Evolutionary conservation across 2,888 invertebrate genomes (phyloP).

Genomic region (Drosophila buzzatii): DNA sequence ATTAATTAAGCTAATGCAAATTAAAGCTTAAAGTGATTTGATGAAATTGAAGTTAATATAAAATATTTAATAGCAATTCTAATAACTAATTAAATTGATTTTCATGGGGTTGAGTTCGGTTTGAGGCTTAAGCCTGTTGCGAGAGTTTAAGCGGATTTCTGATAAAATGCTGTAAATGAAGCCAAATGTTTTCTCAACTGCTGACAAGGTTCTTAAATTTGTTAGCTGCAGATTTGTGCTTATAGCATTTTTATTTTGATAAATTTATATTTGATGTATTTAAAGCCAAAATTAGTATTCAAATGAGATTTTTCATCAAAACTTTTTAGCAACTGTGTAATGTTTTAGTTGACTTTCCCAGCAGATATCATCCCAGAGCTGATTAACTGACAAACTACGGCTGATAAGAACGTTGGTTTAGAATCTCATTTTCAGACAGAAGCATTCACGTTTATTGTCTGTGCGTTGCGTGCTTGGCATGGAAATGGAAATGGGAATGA

Average conservation of each 20-base stretch:
- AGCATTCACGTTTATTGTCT: constrained; percentile 51
- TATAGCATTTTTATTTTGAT: not conserved
- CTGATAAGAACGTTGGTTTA: constrained; percentile 44
- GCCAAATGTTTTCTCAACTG: too few relatives aligned
- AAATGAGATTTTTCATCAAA: constrained; percentile 13
- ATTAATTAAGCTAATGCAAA: not conserved
- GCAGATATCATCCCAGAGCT: constrained; percentile 6
- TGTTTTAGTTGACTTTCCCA: constrained; percentile 4
- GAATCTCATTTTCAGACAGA: constrained; percentile 37
- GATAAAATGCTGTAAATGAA: not conserved
- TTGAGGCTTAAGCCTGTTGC: not conserved
- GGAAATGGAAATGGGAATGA: constrained; percentile 39
- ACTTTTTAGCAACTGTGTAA: constrained; percentile 3
- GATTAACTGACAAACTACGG: constrained; percentile 31
- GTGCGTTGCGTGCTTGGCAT: constrained; percentile 62
- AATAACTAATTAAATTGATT: not conserved
- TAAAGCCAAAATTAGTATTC: not conserved
- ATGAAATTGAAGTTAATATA: not conserved
- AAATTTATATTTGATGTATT: not conserved
- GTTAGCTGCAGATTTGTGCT: not conserved
- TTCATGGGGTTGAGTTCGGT: not conserved
- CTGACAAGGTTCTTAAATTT: not conserved
- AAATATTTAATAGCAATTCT: not conserved
- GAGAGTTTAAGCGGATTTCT: not conserved
- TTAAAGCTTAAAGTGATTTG: not conserved